Evolutionary conservation across 2,113 vertebrate species (phyloP).

Genomic region (Crypturellus undulatus): DNA sequence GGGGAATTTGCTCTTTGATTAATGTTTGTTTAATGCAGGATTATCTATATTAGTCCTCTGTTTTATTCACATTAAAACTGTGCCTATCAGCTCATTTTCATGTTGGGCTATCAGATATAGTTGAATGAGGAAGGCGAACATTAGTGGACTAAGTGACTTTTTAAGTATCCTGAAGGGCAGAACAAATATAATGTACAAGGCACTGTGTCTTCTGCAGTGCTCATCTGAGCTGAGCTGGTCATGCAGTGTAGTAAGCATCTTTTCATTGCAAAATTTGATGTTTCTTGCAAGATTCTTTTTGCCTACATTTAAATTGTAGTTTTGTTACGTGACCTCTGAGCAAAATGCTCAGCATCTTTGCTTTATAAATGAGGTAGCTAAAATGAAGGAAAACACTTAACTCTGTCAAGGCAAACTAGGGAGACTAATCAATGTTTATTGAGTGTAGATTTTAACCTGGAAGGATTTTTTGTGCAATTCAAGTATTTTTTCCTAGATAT

Average conservation of each 20-base stretch:
- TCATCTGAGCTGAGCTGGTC: neutral
- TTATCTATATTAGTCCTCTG: slow-evolving; percentile 69
- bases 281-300: neutral
- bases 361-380: neutral
- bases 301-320: neutral
- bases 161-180: neutral
- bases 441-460: neutral
- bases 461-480: neutral
- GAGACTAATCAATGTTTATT: neutral
- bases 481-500: neutral
- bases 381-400: neutral
- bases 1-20: slow-evolving; percentile 64
- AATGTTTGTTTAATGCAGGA: slow-evolving; percentile 75
- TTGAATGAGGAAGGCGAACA: slow-evolving; percentile 42
- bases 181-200: neutral
- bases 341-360: neutral
- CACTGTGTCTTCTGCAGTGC: neutral
- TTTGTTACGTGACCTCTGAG: neutral
- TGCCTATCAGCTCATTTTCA: slow-evolving; percentile 59
- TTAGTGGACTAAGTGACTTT: slow-evolving; percentile 34
- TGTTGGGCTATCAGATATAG: slow-evolving; percentile 54
- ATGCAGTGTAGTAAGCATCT: neutral
- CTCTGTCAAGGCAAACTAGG: neutral
- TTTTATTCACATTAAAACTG: slow-evolving; percentile 72
- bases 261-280: neutral